phyloP scores from a whole-genome alignment of 2,113 vertebrate species.

The Mustelus asterias region DNA sequence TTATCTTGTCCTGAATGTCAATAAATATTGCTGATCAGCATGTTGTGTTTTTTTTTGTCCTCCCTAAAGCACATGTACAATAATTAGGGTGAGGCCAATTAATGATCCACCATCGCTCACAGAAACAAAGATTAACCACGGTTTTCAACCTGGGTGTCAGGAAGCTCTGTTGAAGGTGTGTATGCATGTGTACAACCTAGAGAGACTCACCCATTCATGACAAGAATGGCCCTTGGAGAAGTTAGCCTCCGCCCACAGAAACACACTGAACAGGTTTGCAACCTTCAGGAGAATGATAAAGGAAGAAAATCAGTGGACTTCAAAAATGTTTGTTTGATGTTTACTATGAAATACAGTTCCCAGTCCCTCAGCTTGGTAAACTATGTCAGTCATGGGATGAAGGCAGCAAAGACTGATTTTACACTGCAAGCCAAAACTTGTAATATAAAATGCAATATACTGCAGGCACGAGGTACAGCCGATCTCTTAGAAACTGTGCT shows the following conservation, averaged over 20 bases:
- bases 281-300: not conserved
- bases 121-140: not conserved
- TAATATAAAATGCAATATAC: not conserved
- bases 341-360: not conserved
- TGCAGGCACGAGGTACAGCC: not conserved
- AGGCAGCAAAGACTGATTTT: not conserved
- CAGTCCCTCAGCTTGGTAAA: not conserved
- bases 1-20: not conserved
- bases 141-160: not conserved
- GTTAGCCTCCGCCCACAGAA: not conserved
- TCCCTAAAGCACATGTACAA: not conserved
- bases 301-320: not conserved
- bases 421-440: not conserved
- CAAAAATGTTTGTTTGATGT: not conserved
- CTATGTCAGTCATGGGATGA: not conserved
- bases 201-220: not conserved
- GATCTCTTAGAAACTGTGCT: too few species aligned
- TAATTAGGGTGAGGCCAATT: not conserved
- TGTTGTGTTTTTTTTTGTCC: not conserved
- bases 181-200: not conserved
- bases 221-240: not conserved
- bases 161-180: not conserved
- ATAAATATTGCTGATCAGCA: not conserved
- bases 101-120: not conserved
- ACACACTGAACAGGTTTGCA: not conserved